A percentile compares a stretch with the other conserved stretches of the same genome.
These are phyloP conservation scores for Heliconius melpomene DNA, from an alignment of 1,140 invertebrate species.

Conservation along the genomic window DNA sequence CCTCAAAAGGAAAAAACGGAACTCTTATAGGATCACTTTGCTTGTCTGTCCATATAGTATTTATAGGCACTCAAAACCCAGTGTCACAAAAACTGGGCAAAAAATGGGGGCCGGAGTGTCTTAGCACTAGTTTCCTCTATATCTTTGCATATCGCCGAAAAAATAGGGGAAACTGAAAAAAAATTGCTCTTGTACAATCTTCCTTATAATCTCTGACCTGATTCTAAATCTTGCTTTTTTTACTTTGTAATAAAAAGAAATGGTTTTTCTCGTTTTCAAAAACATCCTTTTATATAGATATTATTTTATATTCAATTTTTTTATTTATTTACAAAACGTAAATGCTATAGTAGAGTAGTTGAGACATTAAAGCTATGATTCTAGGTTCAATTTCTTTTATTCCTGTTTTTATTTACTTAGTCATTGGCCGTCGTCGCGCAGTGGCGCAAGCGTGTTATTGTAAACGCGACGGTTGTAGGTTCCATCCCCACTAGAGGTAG, in stretches of 20 bases:
- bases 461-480: too few species aligned
- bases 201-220: constrained; percentile 9
- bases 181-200: neutral
- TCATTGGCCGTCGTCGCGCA: too few species aligned
- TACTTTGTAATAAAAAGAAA: neutral
- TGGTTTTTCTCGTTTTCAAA: neutral
- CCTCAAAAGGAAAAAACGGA: too few species aligned
- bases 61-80: neutral
- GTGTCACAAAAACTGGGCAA: neutral
- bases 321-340: neutral
- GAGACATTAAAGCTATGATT: too few species aligned
- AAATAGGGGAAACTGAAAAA: neutral
- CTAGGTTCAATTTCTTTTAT: too few species aligned
- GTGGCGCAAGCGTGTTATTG: too few species aligned
- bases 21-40: too few species aligned
- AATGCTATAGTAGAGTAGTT: too few species aligned
- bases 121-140: neutral
- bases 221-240: neutral
- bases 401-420: too few species aligned
- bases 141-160: too few species aligned
- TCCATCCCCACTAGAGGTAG: too few species aligned
- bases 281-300: neutral
- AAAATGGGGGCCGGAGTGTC: neutral
- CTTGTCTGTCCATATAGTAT: too few species aligned
- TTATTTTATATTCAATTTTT: constrained; percentile 1